Evolutionary conservation across 2,888 invertebrate species (phyloP).

Genomic region (Lordiphosa andalusiaca): DNA sequence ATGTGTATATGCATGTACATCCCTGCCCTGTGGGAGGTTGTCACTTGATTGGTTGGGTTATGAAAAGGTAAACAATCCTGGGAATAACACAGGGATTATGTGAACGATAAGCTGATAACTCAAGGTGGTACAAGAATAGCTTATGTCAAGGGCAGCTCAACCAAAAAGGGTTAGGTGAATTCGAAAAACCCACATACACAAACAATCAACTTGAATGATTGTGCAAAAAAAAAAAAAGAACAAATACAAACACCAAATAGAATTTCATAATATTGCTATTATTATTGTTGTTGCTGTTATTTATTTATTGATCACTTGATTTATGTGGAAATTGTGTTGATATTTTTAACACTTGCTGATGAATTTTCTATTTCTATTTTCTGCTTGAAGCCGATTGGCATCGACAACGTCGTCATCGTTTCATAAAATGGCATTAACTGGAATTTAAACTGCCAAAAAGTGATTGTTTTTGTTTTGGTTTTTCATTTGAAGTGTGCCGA

Average conservation of each 20-base stretch:
- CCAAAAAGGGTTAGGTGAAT: conserved; percentile 1
- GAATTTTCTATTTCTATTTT: conserved; percentile 61
- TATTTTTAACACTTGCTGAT: conserved; percentile 63
- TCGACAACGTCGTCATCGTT: conserved; percentile 25
- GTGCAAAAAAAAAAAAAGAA: conserved; percentile 20
- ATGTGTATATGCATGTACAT: background rate
- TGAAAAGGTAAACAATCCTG: conserved; percentile 6
- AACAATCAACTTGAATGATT: conserved; percentile 39
- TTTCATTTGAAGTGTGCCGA: conserved; percentile 42
- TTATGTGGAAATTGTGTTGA: conserved; percentile 50
- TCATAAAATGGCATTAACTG: conserved; percentile 62
- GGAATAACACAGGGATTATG: conserved; percentile 4
- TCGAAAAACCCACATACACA: background rate
- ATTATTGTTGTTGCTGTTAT: conserved; percentile 8
- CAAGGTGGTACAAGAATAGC: conserved; percentile 1
- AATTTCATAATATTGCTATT: conserved; percentile 26
- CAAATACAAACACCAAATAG: background rate
- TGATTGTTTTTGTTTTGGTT: background rate
- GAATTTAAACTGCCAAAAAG: conserved; percentile 57
- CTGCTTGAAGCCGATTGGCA: conserved; percentile 31
- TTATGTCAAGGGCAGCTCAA: conserved; percentile 12
- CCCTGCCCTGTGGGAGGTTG: conserved; percentile 2
- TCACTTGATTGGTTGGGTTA: conserved; percentile 3
- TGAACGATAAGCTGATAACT: conserved; percentile 2
- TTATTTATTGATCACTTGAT: conserved; percentile 65